These are phyloP conservation scores for Labeo rohita DNA, from an alignment of 2,113 vertebrate species.

Conservation along the genomic window DNA sequence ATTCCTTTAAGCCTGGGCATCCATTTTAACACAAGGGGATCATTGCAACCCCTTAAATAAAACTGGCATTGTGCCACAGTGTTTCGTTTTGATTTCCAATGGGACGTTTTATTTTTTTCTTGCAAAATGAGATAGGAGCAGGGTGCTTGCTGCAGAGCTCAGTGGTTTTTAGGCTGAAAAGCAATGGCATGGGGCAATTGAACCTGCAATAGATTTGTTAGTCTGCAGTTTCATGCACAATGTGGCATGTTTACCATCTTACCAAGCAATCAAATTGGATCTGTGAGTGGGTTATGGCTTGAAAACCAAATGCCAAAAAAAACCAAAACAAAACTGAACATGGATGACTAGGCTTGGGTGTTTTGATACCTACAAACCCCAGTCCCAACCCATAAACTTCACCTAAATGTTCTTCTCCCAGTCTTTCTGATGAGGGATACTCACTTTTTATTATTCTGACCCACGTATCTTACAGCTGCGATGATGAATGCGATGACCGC, in stretches of 20 bases:
- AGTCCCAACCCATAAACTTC: not conserved
- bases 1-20: slow-evolving; percentile 75
- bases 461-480: slow-evolving; percentile 81
- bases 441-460: slow-evolving; percentile 84
- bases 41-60: slow-evolving; percentile 60
- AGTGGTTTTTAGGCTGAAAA: slow-evolving; percentile 72
- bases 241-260: slow-evolving; percentile 48
- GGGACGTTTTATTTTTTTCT: not conserved
- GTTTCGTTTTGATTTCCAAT: slow-evolving; percentile 12
- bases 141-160: slow-evolving; percentile 64
- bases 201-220: slow-evolving; percentile 68
- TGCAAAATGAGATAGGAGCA: slow-evolving; percentile 38
- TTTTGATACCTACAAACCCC: slow-evolving; percentile 64
- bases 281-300: slow-evolving; percentile 54
- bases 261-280: slow-evolving; percentile 54
- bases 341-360: slow-evolving; percentile 80
- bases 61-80: slow-evolving; percentile 60
- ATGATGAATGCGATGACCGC: slow-evolving; percentile 83
- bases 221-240: slow-evolving; percentile 65
- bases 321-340: slow-evolving; percentile 72
- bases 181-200: slow-evolving; percentile 67
- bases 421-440: slow-evolving; percentile 63
- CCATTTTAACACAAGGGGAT: slow-evolving; percentile 76
- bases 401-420: slow-evolving; percentile 12
- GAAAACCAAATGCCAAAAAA: slow-evolving; percentile 57